Evolutionary conservation across 2,113 vertebrate species (phyloP), one percentile per base, ranked within the genome.

Genomic region (Empidonax traillii): DNA sequence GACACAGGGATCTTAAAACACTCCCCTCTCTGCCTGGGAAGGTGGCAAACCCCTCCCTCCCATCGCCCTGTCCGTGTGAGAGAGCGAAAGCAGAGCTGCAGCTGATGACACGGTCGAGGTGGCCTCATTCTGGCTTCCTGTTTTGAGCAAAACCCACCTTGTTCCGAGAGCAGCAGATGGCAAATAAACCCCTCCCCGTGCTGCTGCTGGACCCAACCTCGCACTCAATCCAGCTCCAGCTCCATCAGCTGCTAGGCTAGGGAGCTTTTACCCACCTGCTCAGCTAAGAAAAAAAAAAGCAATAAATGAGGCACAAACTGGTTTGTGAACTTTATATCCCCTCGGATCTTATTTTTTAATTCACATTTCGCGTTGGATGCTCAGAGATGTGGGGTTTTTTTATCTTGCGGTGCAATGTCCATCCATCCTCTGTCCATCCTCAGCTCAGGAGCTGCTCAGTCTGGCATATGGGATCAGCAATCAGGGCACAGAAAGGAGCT

Each of bases 71-170:
- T 4, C 14, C 14, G 25, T 4, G 25, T 5, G 25, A 61, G 35
- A 49, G 3, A 49, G 3, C 1, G 0, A 69, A 27, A 21, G 28
- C 52, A 87, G 37, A 62, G n/a, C 6, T 1, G 2, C 69, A 13
- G 44, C 52, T 63, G 44, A 17, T 28, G 28, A 11, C 30, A 0
- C 87, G 69, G 44, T 59, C 28, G 55, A 35, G 15, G 25, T 33
- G 46, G 30, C 27, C 30, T 80, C 74, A 8, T 56, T 80, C 52
- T 23, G 33, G 30, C 22, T 85, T 95, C 91, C 84, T 93, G 79
- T 88, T 95, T 63, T 73, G 25, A 35, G 33, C 20, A 15, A 13
- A 37, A 85, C 52, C 0, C 52, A 76, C 30, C 23, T 67, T 43
- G 33, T 67, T 14, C 74, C 39, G 68, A 85, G 47, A 87, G 18